phyloP scores from a whole-genome alignment of 2,113 vertebrate genomes.

The Salvelinus alpinus region DNA sequence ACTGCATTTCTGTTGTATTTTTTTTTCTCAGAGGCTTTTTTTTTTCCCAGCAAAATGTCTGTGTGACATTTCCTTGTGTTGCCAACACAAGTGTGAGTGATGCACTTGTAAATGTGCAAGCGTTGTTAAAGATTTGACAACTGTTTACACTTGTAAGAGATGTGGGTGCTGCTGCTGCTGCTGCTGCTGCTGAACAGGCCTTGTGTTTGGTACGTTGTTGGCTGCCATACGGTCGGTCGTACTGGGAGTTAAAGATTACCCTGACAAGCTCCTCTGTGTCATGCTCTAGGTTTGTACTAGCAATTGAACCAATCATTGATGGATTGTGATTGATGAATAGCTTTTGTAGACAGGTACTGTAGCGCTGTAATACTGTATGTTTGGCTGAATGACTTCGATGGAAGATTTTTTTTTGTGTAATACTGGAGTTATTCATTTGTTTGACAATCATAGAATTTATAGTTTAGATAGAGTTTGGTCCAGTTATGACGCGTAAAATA shows the following conservation, averaged over 20 bases:
- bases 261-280: slow-evolving; percentile 39
- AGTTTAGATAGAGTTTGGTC: background rate
- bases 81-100: slow-evolving; percentile 31
- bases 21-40: slow-evolving; percentile 14
- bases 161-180: background rate
- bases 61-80: slow-evolving; percentile 35
- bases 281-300: slow-evolving; percentile 48
- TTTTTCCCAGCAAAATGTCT: slow-evolving; percentile 8
- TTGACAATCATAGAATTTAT: background rate
- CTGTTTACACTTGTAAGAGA: slow-evolving; percentile 63
- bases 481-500: background rate
- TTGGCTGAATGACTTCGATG: slow-evolving; percentile 20
- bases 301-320: slow-evolving; percentile 50
- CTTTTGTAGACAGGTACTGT: slow-evolving; percentile 24
- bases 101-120: slow-evolving; percentile 10
- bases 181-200: slow-evolving; percentile 38
- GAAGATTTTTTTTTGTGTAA: too few relatives aligned
- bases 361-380: slow-evolving; percentile 30
- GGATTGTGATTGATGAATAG: slow-evolving; percentile 61
- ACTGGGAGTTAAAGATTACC: slow-evolving; percentile 67
- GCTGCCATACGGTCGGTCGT: slow-evolving; percentile 12
- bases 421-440: background rate
- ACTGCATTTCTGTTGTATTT: slow-evolving; percentile 12
- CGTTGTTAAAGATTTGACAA: slow-evolving; percentile 59
- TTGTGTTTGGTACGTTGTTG: slow-evolving; percentile 38